Conservation (phyloP, 2,888 invertebrate species). For the Masnerella sp. region DNA sequence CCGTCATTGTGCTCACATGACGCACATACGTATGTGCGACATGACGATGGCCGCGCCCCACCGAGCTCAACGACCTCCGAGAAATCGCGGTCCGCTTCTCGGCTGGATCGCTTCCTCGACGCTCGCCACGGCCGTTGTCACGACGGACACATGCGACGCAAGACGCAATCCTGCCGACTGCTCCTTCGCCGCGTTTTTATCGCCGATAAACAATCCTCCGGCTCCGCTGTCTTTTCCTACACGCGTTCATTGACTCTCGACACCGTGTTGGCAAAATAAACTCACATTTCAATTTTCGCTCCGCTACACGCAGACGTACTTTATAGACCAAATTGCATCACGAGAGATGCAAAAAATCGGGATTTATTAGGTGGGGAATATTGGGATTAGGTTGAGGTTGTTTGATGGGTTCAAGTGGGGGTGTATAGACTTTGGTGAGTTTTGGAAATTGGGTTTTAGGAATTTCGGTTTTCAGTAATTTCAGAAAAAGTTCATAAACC, state of each 20-base stretch:
- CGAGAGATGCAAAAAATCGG: too few relatives aligned
- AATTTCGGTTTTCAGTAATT: too few relatives aligned
- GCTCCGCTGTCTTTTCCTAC: conserved; percentile 10
- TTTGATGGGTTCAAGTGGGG: too few relatives aligned
- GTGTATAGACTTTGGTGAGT: too few relatives aligned
- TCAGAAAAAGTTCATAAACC: too few relatives aligned
- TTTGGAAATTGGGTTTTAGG: too few relatives aligned
- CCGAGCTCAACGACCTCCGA: conserved; percentile 76
- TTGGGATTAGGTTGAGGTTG: too few relatives aligned
- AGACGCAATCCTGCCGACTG: conserved; percentile 37
- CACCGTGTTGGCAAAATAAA: conserved; percentile 19
- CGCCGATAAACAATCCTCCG: conserved; percentile 14
- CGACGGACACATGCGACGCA: conserved; percentile 27
- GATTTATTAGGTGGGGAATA: too few relatives aligned
- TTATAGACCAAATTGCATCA: too few relatives aligned
- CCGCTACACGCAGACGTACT: too few relatives aligned
- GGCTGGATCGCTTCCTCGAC: conserved; percentile 65
- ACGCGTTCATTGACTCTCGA: conserved; percentile 15
- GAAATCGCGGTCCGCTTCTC: conserved; percentile 66
- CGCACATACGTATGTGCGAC: conserved; percentile 51
- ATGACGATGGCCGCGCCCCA: conserved; percentile 69
- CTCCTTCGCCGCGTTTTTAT: conserved; percentile 44
- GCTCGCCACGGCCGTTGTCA: conserved; percentile 34
- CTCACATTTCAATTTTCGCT: background rate
- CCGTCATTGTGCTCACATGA: conserved; percentile 55